These are phyloP conservation scores for Mormyrops boulengeri DNA, from an alignment of 2,797 vertebrate genomes.

Conservation along the genomic window DNA sequence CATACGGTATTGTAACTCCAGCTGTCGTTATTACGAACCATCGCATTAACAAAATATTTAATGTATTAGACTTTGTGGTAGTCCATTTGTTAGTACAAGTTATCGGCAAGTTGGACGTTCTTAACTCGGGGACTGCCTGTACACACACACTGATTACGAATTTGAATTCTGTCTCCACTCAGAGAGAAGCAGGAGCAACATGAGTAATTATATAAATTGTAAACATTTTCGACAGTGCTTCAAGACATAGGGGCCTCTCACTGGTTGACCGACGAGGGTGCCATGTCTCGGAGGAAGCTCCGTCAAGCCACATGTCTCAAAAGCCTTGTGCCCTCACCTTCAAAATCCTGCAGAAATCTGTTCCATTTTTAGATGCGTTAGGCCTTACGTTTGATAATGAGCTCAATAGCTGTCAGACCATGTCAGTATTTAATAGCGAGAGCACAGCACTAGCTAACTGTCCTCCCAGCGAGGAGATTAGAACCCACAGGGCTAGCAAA, in stretches of 20 bases:
- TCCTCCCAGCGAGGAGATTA: neutral
- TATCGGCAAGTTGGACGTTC: neutral
- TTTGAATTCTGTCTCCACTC: neutral
- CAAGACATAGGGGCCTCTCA: neutral
- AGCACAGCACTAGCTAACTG: neutral
- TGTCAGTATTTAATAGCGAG: constrained; percentile 21
- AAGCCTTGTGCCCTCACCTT: neutral
- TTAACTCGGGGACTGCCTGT: neutral
- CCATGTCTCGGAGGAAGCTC: neutral
- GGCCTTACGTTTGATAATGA: constrained; percentile 40
- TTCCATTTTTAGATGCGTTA: constrained; percentile 42
- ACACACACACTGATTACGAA: neutral
- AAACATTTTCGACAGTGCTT: neutral
- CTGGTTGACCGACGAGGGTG: neutral
- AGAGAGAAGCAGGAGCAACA: neutral
- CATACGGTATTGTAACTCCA: neutral
- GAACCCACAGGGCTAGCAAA: neutral
- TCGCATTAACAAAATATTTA: neutral
- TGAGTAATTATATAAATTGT: neutral
- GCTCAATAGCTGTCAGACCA: constrained; percentile 36
- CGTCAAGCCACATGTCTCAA: neutral
- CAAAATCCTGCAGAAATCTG: constrained; percentile 29
- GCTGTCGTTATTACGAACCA: neutral
- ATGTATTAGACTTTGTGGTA: neutral
- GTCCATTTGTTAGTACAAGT: neutral